Base-by-base conservation (phyloP, 2,888 invertebrate genomes). In the Alviniconcha strummeri region DNA sequence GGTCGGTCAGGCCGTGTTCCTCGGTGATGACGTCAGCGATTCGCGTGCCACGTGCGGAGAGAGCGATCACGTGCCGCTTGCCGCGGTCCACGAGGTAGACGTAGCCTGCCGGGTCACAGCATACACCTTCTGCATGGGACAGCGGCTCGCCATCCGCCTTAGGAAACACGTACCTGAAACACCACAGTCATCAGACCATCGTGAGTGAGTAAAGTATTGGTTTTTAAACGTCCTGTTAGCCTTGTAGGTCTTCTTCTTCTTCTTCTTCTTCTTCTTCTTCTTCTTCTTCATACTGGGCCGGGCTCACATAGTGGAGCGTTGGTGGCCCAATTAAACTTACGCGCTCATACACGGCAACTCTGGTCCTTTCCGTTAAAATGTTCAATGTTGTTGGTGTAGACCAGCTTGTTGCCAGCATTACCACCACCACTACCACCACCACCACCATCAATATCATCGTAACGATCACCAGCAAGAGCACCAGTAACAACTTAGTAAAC, bases 1-100 rank as follows among this genome's bases (percentile, higher is more conserved):
- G 84, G 69, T 84, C 84, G 7, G 78, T 84, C 9, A 84, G 57
- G 52, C 84, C 84, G n/a, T 84, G 78, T 15, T 79, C 60, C 60
- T 69, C 75, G 11, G 84, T 84, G 55, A 84, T 52, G 57, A 84
- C 52, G 74, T 84, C 84, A n/a, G 76, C 77, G 72, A 84, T 72
- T 52, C 81, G 81, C 13, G 77, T 81, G n/a, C 84, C 84, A 7
- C 69, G 55, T 13, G 84, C 72, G 15, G 77, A 81, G 36, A 84
- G 19, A 4, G 81, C 77, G 19, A 72, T 57, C 54, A 84, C 84
- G 19, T 71, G 54, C 36, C 64, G 55, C 4, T n/a, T 71, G 9
- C 72, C 81, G 13, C 81, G 64, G 55, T 84, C 81, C 19, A 84
- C 78, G 6, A 84, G 54, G n/a, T 78, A 81, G 8, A 84, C 60